Conservation (phyloP, 2,888 invertebrate species). For the Netelia melanura region DNA sequence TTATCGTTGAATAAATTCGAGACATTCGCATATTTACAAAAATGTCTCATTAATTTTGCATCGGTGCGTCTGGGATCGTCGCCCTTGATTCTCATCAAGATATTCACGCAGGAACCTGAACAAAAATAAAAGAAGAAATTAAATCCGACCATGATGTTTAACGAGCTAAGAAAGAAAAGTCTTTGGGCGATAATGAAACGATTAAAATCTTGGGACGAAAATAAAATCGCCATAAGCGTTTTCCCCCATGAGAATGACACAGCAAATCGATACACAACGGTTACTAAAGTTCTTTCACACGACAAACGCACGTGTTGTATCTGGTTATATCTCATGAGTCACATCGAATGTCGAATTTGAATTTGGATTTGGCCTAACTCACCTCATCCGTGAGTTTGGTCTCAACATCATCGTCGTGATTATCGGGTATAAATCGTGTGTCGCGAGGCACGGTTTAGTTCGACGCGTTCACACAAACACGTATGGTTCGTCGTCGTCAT, state of each 20-base stretch:
- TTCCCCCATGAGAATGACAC: background rate
- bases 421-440: background rate
- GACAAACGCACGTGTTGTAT: background rate
- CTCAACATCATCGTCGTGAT: constrained; percentile 13
- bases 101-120: too few species aligned
- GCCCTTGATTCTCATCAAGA: too few species aligned
- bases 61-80: too few species aligned
- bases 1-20: too few species aligned
- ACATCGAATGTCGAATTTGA: constrained; percentile 69
- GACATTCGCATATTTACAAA: too few species aligned
- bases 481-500: constrained; percentile 53
- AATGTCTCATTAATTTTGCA: too few species aligned
- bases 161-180: too few species aligned
- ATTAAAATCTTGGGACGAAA: too few species aligned
- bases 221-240: too few species aligned
- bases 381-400: constrained; percentile 63
- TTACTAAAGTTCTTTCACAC: constrained; percentile 5
- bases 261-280: background rate
- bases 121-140: too few species aligned
- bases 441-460: constrained; percentile 13
- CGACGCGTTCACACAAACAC: constrained; percentile 26
- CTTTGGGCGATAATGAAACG: too few species aligned
- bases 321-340: constrained; percentile 65
- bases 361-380: constrained; percentile 73
- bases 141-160: too few species aligned